Evolutionary conservation across 2,888 invertebrate species (phyloP), one percentile per base, ranked within the genome.

Genomic region (Xestia xanthographa): DNA sequence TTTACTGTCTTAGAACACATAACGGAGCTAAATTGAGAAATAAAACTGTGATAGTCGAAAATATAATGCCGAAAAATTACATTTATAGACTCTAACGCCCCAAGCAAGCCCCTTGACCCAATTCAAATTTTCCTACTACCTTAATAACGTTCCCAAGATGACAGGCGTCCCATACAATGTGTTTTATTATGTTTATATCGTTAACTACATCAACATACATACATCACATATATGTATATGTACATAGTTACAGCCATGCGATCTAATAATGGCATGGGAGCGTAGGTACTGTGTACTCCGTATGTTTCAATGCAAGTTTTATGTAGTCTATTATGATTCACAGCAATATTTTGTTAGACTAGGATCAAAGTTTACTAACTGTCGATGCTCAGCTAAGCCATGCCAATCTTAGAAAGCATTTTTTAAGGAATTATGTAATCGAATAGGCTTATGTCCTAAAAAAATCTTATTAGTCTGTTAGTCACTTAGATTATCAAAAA

Each of bases 141-240:
- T n/a, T 38, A 66, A n/a, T 60, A 72, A 62, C 26, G 20, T n/a
- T 38, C 22, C 1, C 38, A 62, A 56, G 45, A 66, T 11, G 80
- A 74, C 80, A 80, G 38, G 38, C 78, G 14, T 80, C 41, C 48
- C 67, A 43, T 67, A 79, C 81, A 67, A 26, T 63, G 75, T 74
- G 63, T 74, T 74, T 80, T 67, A 63, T 66, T 80, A 67, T 80
- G 79, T 79, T 79, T 81, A 73, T 73, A 67, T 63, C 75, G 56
- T 74, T 67, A 29, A 74, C 53, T 56, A 63, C 56, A 20, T n/a
- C 60, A 29, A n/a, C 29, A 14, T 58, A 76, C n/a, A 38, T 5
- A 22, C 22, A 63, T 14, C 9, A 41, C 14, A 14, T 41, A 8
- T 14, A 14, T 14, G 38, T 34, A 63, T 14, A 17, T 9, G 34